Base-by-base conservation (phyloP, 2,888 invertebrate species). In the Formica aserva region DNA sequence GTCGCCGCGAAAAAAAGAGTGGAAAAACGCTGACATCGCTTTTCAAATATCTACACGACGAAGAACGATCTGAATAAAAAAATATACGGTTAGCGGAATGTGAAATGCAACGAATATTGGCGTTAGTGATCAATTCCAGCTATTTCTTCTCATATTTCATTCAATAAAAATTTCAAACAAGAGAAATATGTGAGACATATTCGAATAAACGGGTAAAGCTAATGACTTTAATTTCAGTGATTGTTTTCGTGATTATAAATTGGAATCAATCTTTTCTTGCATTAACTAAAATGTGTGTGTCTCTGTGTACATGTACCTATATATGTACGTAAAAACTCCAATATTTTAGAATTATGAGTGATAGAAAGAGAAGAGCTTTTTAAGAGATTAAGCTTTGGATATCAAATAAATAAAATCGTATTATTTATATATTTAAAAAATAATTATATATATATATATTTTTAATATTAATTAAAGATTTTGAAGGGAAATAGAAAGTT, bases 41-140 rank as follows among this genome's bases (percentile, higher is more conserved):
- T 75, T 63, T 75, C 9, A 75, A 62, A 75, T 75, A 75, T 75
- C 15, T 32, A 45, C 13, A 4, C 15, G 38, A 38, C 22, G 26
- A 57, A 8, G 32, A 63, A 75, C n/a, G 9, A 45, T 2, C 15
- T 62, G 32, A 62, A 74, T 74, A 41, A 41, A 75, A 75, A 75
- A n/a, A 75, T 15, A 45, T 22, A 62, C 41, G 29, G 29, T 74
- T 6, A 18, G n/a, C 13, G 6, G n/a, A 2, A 3, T 29, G 45
- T 22, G 15, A 62, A 74, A n/a, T 3, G n/a, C 9, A 13, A 29
- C 74, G 32, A 62, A 6, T 15, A 62, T 45, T 63, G 63, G 9
- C 32, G 0, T 60, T 63, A 62, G 62, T 29, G 35, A 72, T 57
- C 13, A 22, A n/a, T 22, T 45, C 3, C 32, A 45, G 8, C 26